Evolutionary conservation across 2,113 vertebrate genomes (phyloP), one percentile per base, ranked within the genome.

Genomic region (Macaca mulatta): DNA sequence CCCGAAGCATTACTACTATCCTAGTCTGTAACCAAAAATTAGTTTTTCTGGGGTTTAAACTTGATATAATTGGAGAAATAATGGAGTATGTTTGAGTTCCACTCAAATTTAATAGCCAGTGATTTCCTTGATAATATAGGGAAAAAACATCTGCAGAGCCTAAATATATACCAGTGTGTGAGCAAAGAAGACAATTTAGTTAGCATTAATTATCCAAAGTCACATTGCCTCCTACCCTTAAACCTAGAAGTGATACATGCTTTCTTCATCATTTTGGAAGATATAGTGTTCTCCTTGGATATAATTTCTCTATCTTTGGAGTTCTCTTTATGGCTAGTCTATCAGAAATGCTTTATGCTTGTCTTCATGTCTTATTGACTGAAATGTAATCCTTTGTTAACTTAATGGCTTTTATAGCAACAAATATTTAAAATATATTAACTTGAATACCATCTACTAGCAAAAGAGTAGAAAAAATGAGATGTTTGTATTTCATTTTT

Each of bases 181-280:
- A 40, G 27, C 11, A n/a, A 32, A 75, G 86, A 75, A 70, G 32
- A 80, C 14, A 43, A 11, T 25, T 75, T 48, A 52, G 48, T 61
- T 20, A 45, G 14, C 30, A 82, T 48, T 75, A 38, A 85, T 87
- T 27, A 89, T 10, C 91, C 38, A 72, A 85, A 6, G 70, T 57
- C 30, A 50, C 43, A 5, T 55, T 55, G 27, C 18, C 5, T 48
- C 2, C 27, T 70, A 0, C 50, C 6, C 3, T 87, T 78, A 59
- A 89, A 35, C 40, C 11, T 94, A 11, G 3, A 20, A 67, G 27
- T 57, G 35, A 81, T 48, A 40, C 0, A 9, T 82, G 17, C 7
- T 67, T 96, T 94, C n/a, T 50, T 89, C 55, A 38, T 43, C 61
- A 85, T 89, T 92, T 87, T 43, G 32, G 17, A 86, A 83, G n/a